phyloP scores from a whole-genome alignment of 2,888 invertebrate species.

The Apodemia hepburni region DNA sequence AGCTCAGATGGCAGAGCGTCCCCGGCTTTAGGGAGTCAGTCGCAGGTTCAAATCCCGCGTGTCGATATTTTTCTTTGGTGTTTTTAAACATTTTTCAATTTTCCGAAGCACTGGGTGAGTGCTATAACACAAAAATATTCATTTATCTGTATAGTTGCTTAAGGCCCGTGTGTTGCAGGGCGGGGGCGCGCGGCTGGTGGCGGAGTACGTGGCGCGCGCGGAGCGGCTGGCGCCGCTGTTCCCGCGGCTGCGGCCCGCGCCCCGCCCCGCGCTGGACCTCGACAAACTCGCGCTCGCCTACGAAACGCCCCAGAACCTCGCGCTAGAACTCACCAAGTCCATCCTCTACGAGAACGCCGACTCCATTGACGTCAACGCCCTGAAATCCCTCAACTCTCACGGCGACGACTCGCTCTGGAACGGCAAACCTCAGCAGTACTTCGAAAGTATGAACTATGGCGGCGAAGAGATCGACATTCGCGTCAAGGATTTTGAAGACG shows the following conservation, averaged over 20 bases:
- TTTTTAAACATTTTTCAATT: no score
- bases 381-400: constrained; percentile 42
- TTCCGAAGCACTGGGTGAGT: no score
- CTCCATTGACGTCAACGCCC: constrained; percentile 43
- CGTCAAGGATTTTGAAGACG: constrained; percentile 49
- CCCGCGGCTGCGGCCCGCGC: constrained; percentile 19
- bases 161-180: constrained; percentile 17
- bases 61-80: no score
- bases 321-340: constrained; percentile 50
- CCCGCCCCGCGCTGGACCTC: no score
- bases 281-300: constrained; percentile 41
- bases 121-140: no score
- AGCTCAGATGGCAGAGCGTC: no score
- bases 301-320: constrained; percentile 56
- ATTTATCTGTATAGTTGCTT: no score
- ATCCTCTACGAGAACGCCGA: constrained; percentile 61
- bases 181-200: constrained; percentile 37
- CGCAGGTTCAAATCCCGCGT: no score
- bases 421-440: constrained; percentile 77
- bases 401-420: constrained; percentile 79
- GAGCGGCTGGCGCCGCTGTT: constrained; percentile 54
- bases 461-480: constrained; percentile 28
- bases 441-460: constrained; percentile 84
- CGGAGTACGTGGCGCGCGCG: constrained; percentile 63
- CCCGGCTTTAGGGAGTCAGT: no score